phyloP scores from a whole-genome alignment of 2,888 invertebrate species.

The Dynastes hyllus region DNA sequence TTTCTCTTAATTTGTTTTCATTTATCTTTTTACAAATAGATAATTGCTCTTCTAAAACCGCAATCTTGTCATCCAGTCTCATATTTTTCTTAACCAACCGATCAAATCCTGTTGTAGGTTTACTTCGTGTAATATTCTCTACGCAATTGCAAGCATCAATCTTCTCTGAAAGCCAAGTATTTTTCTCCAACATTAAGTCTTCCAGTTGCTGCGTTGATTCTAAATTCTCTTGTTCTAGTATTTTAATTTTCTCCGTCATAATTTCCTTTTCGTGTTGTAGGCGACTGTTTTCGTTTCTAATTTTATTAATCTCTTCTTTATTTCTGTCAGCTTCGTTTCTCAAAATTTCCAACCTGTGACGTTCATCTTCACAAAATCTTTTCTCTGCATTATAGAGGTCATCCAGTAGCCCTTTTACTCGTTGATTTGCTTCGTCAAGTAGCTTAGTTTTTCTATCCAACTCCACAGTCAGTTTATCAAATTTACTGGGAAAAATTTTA shows the following conservation, averaged over 20 bases:
- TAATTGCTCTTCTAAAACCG: constrained; percentile 28
- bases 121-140: not conserved
- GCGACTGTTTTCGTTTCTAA: not conserved
- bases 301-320: constrained; percentile 29
- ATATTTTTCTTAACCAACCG: constrained; percentile 39
- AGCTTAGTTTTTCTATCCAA: not conserved
- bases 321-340: constrained; percentile 22
- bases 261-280: constrained; percentile 15
- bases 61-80: constrained; percentile 41
- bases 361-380: constrained; percentile 11
- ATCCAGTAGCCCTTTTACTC: not conserved
- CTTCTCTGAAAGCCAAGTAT: constrained; percentile 42
- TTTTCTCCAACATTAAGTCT: constrained; percentile 45
- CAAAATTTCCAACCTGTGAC: constrained; percentile 3
- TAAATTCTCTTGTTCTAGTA: constrained; percentile 13
- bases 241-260: constrained; percentile 3
- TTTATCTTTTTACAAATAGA: constrained; percentile 5
- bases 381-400: constrained; percentile 17
- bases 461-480: constrained; percentile 7
- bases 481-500: too few species aligned
- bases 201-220: constrained; percentile 30
- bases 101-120: constrained; percentile 17
- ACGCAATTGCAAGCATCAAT: constrained; percentile 7
- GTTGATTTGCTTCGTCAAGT: constrained; percentile 6
- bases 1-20: constrained; percentile 5